These are phyloP conservation scores for Bradypus variegatus DNA, from an alignment of 2,797 vertebrate genomes.

Conservation along the genomic window DNA sequence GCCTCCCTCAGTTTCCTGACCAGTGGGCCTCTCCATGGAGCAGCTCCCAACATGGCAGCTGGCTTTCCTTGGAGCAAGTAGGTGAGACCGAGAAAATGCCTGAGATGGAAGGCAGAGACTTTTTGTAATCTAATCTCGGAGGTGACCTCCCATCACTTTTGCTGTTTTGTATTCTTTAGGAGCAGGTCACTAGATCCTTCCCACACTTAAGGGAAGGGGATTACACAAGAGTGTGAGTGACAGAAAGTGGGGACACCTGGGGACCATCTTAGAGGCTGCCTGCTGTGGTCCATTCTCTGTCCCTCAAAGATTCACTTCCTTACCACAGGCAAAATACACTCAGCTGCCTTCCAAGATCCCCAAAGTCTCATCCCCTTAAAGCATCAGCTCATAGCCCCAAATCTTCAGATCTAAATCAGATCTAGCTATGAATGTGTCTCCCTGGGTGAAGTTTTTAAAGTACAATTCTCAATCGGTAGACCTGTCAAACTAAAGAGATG, in stretches of 20 bases:
- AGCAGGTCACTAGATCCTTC: background rate
- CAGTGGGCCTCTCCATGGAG: background rate
- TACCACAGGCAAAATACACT: background rate
- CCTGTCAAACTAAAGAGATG: too few species aligned
- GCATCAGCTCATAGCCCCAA: background rate
- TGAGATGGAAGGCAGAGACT: background rate
- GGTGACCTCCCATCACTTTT: too few species aligned
- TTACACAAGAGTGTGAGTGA: too few species aligned
- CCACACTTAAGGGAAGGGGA: too few species aligned
- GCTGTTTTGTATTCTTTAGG: too few species aligned
- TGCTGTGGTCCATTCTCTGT: background rate
- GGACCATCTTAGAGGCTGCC: background rate
- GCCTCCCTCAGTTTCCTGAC: background rate
- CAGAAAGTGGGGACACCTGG: accelerated
- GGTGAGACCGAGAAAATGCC: too few species aligned
- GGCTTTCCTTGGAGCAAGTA: too few species aligned
- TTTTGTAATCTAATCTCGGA: too few species aligned
- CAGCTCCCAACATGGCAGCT: too few species aligned
- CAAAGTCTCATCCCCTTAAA: background rate
- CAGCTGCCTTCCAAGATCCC: background rate
- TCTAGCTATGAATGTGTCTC: background rate
- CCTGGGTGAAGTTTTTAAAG: background rate
- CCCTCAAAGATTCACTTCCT: background rate
- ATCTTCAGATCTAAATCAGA: background rate
- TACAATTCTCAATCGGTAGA: too few species aligned